Conservation (phyloP, 2,113 vertebrate genomes). For the Aythya baeri region DNA sequence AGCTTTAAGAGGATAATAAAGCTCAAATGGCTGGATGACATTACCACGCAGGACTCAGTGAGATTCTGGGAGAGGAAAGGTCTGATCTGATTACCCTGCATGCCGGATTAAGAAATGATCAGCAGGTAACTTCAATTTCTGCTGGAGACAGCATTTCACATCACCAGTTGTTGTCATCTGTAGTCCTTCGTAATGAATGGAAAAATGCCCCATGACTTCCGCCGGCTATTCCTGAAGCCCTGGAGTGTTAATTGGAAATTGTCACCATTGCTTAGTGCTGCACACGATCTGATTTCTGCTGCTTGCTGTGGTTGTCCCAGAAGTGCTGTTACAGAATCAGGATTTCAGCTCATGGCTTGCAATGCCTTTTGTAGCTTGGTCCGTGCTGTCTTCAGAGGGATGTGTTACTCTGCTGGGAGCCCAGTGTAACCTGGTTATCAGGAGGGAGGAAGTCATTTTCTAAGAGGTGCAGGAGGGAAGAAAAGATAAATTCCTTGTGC, state of each 20-base stretch:
- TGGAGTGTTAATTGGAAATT: background rate
- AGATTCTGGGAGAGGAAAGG: background rate
- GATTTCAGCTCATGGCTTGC: background rate
- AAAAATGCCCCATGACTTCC: background rate
- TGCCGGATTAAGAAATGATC: background rate
- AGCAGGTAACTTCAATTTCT: background rate
- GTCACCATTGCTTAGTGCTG: background rate
- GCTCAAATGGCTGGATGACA: background rate
- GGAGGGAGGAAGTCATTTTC: background rate
- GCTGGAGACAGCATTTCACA: background rate
- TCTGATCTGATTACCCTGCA: constrained; percentile 21
- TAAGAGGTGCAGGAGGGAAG: background rate
- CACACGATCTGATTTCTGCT: background rate
- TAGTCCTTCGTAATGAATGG: background rate
- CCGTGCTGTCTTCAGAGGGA: accelerated
- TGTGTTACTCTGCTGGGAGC: accelerated
- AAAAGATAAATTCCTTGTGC: background rate
- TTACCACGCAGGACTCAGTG: constrained; percentile 9
- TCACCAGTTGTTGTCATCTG: background rate
- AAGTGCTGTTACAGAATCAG: background rate
- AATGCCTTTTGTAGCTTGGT: background rate
- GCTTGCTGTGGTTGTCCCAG: background rate
- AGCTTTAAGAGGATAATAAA: background rate
- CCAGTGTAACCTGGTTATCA: background rate
- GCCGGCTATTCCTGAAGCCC: background rate